Percentiles rank a stretch among this genome's conserved stretches.
phyloP scores from a whole-genome alignment of 2,113 vertebrate species.

The Ursus arctos region DNA sequence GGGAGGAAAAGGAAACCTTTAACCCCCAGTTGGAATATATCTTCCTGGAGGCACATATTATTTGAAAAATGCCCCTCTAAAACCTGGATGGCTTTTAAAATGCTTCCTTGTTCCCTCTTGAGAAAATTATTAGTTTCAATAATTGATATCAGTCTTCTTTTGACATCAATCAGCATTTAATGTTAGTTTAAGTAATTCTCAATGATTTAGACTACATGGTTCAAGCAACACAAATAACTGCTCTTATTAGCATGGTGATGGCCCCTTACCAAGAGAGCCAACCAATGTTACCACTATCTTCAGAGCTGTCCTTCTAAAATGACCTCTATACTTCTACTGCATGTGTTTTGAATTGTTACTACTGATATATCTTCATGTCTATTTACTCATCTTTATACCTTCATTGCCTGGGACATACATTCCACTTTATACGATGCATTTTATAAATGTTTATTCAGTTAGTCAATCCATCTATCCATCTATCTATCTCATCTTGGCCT shows the following conservation, averaged over 20 bases:
- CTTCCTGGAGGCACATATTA: neutral
- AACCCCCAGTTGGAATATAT: neutral
- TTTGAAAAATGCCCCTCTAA: neutral
- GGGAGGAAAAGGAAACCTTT: neutral
- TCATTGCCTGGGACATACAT: neutral
- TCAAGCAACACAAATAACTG: neutral
- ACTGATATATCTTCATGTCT: neutral
- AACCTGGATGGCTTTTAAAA: neutral
- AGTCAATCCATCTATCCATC: neutral
- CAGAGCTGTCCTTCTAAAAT: neutral
- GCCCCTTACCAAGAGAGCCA: neutral
- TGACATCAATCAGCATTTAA: neutral
- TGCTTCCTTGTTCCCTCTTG: neutral
- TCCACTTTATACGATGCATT: neutral
- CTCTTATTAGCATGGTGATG: neutral
- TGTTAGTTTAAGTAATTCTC: neutral
- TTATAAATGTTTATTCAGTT: neutral
- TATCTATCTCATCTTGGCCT: neutral
- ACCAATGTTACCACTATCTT: neutral
- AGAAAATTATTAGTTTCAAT: neutral
- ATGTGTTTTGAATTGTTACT: neutral
- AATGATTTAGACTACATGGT: neutral
- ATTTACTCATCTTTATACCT: neutral
- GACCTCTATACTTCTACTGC: neutral
- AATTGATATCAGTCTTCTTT: neutral